phyloP scores from a whole-genome alignment of 2,888 invertebrate genomes.

The Druceiella hillmani region DNA sequence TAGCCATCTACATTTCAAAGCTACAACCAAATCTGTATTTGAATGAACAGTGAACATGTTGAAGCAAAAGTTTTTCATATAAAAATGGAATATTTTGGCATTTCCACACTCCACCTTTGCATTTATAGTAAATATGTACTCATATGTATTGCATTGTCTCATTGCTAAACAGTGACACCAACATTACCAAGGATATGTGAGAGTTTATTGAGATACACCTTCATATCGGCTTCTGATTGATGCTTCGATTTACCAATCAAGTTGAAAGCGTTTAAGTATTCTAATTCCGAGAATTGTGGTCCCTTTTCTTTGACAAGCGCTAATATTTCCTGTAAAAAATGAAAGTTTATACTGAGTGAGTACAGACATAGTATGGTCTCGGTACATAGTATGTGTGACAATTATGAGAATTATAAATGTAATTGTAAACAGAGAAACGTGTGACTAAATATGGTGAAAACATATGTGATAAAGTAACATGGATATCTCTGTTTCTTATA shows the following conservation, averaged over 20 bases:
- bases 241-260: constrained; percentile 63
- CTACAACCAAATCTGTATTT: no score
- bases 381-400: no score
- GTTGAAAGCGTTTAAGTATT: constrained; percentile 82
- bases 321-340: constrained; percentile 67
- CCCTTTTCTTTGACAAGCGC: constrained; percentile 81
- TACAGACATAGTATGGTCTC: no score
- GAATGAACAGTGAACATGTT: no score
- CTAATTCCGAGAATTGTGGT: constrained; percentile 79
- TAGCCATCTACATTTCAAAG: no score
- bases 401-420: no score
- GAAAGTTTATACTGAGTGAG: not conserved
- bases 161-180: constrained; percentile 68
- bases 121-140: not conserved
- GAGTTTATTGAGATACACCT: constrained; percentile 69
- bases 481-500: no score
- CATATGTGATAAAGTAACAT: no score
- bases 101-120: not conserved
- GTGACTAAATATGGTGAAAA: no score
- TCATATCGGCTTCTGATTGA: constrained; percentile 51
- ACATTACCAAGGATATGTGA: constrained; percentile 81
- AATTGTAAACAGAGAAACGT: no score
- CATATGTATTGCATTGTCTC: not conserved
- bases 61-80: no score
- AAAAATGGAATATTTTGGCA: no score